Conservation (phyloP, 2,888 invertebrate species). For the Idaea aversata region DNA sequence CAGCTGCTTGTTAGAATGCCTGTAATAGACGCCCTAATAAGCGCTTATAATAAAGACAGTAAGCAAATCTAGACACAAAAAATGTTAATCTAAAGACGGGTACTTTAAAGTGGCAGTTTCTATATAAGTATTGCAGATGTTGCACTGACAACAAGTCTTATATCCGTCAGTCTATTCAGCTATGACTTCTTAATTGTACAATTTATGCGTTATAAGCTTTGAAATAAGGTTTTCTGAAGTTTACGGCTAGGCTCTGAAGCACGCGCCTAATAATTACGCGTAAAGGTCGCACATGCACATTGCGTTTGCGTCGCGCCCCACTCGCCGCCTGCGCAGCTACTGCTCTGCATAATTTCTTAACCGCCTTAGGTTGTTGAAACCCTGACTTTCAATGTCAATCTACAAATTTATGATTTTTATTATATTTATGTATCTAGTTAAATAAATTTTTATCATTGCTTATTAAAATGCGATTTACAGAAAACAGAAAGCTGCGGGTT, state of each 20-base stretch:
- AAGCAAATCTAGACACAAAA: slow-evolving; percentile 65
- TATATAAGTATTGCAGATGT: slow-evolving; percentile 54
- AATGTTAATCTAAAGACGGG: slow-evolving; percentile 59
- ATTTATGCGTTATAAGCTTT: slow-evolving; percentile 11
- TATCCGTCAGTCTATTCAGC: slow-evolving; percentile 40
- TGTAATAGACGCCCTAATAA: slow-evolving; percentile 21
- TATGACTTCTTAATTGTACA: slow-evolving; percentile 11
- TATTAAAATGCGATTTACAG: too few relatives aligned
- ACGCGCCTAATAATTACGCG: slow-evolving; percentile 73
- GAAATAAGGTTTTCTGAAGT: slow-evolving; percentile 11
- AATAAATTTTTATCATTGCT: too few relatives aligned
- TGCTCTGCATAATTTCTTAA: slow-evolving; percentile 9
- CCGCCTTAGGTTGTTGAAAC: slow-evolving; percentile 7
- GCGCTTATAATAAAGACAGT: slow-evolving; percentile 38
- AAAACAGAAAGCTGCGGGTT: too few relatives aligned
- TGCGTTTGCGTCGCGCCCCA: slow-evolving; percentile 39
- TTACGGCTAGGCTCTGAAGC: slow-evolving; percentile 43
- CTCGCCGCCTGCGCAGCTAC: slow-evolving; percentile 33
- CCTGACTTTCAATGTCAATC: slow-evolving; percentile 17
- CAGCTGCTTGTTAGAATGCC: slow-evolving; percentile 31
- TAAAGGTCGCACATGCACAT: slow-evolving; percentile 78
- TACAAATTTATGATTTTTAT: slow-evolving; percentile 1
- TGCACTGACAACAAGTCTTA: slow-evolving; percentile 34
- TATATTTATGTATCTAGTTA: background rate
- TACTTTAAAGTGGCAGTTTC: slow-evolving; percentile 60